phyloP scores from a whole-genome alignment of 2,797 vertebrate species.

The Echiichthys vipera region DNA sequence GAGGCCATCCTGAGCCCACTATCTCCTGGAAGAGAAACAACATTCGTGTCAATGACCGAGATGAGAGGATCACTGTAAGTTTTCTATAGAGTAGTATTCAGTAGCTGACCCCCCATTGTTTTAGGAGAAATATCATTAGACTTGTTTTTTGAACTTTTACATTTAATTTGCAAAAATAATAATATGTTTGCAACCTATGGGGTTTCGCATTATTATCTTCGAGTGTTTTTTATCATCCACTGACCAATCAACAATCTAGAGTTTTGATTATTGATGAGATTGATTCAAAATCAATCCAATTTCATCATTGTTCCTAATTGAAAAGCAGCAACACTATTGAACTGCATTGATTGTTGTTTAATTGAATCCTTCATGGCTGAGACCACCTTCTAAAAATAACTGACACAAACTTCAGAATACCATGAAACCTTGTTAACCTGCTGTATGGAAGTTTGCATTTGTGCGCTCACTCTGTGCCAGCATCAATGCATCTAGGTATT shows the following conservation, averaged over 20 bases:
- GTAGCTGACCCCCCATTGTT: too few species aligned
- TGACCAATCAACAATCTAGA: constrained; percentile 14
- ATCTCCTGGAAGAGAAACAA: constrained; percentile 96
- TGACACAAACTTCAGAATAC: background rate
- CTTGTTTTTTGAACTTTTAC: background rate
- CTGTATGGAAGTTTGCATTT: background rate
- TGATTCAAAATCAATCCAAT: constrained; percentile 28
- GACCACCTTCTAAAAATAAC: background rate
- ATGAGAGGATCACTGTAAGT: constrained; percentile 93
- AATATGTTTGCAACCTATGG: background rate
- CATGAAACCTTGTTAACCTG: background rate
- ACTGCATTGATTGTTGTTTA: constrained; percentile 24
- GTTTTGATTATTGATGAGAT: constrained; percentile 13
- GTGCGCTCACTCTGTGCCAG: background rate
- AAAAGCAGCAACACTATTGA: constrained; percentile 15
- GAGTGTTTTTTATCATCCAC: background rate
- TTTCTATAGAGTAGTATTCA: background rate
- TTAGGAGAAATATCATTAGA: background rate
- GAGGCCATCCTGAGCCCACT: constrained; percentile 94
- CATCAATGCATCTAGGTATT: background rate
- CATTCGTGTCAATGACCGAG: constrained; percentile 87
- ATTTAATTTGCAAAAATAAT: background rate
- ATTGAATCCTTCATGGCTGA: constrained; percentile 7
- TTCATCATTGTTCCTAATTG: constrained; percentile 4
- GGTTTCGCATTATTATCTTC: background rate